These are phyloP conservation scores for Epicampocera succincta DNA, from an alignment of 2,888 invertebrate genomes.

Conservation along the genomic window DNA sequence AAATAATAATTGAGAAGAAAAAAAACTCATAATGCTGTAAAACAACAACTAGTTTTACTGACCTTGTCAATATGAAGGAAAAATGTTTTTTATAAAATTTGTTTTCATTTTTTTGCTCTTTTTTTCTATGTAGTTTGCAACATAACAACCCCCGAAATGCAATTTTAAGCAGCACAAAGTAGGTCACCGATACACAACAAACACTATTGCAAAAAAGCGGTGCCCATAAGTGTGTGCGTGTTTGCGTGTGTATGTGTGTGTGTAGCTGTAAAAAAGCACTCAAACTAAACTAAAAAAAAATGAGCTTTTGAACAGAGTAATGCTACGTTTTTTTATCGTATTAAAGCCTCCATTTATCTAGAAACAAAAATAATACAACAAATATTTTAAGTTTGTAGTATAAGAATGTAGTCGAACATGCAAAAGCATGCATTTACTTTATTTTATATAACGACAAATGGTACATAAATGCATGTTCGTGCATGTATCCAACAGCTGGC, in stretches of 20 bases:
- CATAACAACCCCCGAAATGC: conserved; percentile 58
- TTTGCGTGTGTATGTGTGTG: neutral
- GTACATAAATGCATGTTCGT: no score
- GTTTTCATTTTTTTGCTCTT: conserved; percentile 10
- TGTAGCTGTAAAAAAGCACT: neutral
- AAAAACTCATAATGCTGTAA: conserved; percentile 13
- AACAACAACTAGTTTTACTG: conserved; percentile 35
- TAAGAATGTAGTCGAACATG: conserved; percentile 1
- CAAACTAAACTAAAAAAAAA: neutral
- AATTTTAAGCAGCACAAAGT: conserved; percentile 58
- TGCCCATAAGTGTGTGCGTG: neutral
- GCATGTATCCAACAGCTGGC: neutral
- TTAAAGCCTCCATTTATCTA: conserved; percentile 30
- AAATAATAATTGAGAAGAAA: conserved; percentile 1
- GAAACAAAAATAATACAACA: conserved; percentile 1
- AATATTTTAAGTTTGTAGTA: neutral
- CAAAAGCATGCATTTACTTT: conserved; percentile 45
- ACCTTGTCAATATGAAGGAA: conserved; percentile 61
- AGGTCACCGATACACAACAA: conserved; percentile 62
- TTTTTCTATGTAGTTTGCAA: conserved; percentile 38
- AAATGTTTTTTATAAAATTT: conserved; percentile 34
- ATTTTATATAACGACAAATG: neutral
- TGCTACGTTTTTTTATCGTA: conserved; percentile 25
- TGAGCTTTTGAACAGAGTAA: conserved; percentile 6
- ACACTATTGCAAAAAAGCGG: neutral